A percentile compares a stretch with the other conserved stretches of the same genome.
These are phyloP conservation scores for Hoplostethus mediterraneus DNA, from an alignment of 2,797 vertebrate species.

Conservation along the genomic window DNA sequence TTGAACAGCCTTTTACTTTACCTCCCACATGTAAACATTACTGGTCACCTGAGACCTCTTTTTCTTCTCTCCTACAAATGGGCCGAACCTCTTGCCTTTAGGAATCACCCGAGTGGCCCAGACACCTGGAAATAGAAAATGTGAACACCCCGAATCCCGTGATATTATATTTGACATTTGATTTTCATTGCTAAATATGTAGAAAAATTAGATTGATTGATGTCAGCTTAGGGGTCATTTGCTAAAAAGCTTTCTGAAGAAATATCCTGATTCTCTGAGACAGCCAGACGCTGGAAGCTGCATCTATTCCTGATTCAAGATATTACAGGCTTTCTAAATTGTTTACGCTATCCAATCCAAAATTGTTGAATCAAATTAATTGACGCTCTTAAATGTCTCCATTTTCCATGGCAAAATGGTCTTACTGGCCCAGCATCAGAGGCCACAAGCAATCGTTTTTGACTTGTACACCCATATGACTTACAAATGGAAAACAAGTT, in stretches of 20 bases:
- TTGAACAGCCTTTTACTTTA: slow-evolving; percentile 69
- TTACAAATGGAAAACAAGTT: neutral
- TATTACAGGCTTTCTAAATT: neutral
- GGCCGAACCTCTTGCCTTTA: slow-evolving; percentile 94
- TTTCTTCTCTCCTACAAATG: slow-evolving; percentile 94
- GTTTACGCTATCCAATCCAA: neutral
- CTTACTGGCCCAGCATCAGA: neutral
- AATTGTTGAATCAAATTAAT: neutral
- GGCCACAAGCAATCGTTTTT: neutral
- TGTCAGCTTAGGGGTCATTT: neutral
- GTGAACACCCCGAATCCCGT: neutral
- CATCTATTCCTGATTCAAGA: neutral
- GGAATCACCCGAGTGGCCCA: slow-evolving; percentile 92
- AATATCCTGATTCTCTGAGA: too few relatives aligned
- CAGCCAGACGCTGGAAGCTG: neutral
- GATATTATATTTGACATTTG: neutral
- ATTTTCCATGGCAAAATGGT: neutral
- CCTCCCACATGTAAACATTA: slow-evolving; percentile 99
- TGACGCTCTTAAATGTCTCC: neutral
- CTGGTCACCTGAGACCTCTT: slow-evolving; percentile 95
- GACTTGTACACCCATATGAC: neutral
- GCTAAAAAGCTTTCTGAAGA: neutral
- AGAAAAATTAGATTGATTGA: too few relatives aligned
- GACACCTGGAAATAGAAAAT: slow-evolving; percentile 84
- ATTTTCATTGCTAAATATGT: neutral